These are phyloP conservation scores for Bradynema listronoti DNA, from an alignment of 1,140 invertebrate genomes.

Conservation along the genomic window DNA sequence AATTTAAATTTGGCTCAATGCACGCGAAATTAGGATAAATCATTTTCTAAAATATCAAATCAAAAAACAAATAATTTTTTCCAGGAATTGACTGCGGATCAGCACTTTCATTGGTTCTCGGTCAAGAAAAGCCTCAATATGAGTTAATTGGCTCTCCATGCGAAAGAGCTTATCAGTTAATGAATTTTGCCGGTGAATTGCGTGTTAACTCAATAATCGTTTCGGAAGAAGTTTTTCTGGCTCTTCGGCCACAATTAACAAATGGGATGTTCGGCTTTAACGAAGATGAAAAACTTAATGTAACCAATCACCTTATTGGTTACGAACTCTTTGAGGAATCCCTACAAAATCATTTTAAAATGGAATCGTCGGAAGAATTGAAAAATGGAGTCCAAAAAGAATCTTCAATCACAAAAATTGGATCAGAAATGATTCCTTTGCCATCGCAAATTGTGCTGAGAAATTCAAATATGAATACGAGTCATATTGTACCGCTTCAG, in stretches of 20 bases:
- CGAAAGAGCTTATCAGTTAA: constrained; percentile 37
- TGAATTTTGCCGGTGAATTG: constrained; percentile 35
- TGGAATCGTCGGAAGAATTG: no score
- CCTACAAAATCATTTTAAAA: constrained; percentile 1
- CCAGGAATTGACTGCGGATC: constrained; percentile 51
- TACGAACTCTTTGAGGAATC: constrained; percentile 32
- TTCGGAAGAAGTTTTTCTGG: constrained; percentile 54
- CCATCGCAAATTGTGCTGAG: no score
- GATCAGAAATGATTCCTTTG: no score
- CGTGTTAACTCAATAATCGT: constrained; percentile 34
- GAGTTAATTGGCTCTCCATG: constrained; percentile 47
- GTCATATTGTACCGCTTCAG: no score
- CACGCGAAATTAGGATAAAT: no score
- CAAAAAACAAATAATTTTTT: no score
- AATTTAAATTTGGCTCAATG: no score
- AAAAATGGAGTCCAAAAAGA: no score
- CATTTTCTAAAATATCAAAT: no score
- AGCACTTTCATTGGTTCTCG: constrained; percentile 51
- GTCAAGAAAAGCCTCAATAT: constrained; percentile 45
- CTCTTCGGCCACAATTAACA: constrained; percentile 48
- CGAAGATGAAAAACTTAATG: constrained; percentile 38
- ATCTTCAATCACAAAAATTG: no score
- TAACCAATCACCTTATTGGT: constrained; percentile 38
- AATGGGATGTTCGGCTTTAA: constrained; percentile 48
- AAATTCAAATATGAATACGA: no score